These are phyloP conservation scores for Coelopa frigida DNA, from an alignment of 1,140 invertebrate species.

Conservation along the genomic window DNA sequence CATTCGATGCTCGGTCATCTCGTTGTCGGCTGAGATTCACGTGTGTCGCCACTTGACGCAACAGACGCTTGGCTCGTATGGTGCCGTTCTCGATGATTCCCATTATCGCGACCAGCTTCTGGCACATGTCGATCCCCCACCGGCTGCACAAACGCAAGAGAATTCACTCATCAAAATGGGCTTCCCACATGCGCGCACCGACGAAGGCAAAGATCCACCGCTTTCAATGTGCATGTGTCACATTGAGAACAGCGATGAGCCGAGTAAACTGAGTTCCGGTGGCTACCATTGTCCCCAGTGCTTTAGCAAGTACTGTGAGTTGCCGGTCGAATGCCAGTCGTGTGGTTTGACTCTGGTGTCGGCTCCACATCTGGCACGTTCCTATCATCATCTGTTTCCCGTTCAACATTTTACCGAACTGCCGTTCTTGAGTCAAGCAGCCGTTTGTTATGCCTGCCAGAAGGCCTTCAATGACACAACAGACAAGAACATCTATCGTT, in stretches of 20 bases:
- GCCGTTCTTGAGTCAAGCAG: constrained; percentile 48
- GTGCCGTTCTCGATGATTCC: constrained; percentile 71
- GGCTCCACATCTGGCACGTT: constrained; percentile 92
- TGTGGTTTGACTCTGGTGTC: constrained; percentile 96
- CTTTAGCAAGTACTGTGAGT: constrained; percentile 93
- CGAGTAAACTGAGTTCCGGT: constrained; percentile 56
- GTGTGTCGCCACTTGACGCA: constrained; percentile 79
- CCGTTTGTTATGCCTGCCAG: constrained; percentile 64
- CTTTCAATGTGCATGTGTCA: constrained; percentile 85
- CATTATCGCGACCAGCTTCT: constrained; percentile 78
- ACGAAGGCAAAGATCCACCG: constrained; percentile 56
- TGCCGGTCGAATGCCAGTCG: constrained; percentile 91
- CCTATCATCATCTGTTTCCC: constrained; percentile 95
- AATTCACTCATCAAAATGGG: constrained; percentile 87
- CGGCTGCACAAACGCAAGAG: constrained; percentile 70
- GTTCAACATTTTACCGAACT: constrained; percentile 76
- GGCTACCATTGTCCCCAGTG: constrained; percentile 97
- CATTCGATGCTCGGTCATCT: constrained; percentile 88
- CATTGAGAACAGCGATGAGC: constrained; percentile 64
- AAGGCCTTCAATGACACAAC: constrained; percentile 54
- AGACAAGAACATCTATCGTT: constrained; percentile 75
- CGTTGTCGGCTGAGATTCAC: constrained; percentile 88
- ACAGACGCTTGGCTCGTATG: constrained; percentile 54
- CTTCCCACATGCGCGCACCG: constrained; percentile 65
- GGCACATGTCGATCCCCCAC: constrained; percentile 79